Conservation (phyloP, 2,113 vertebrate species). For the Rhombomys opimus region DNA sequence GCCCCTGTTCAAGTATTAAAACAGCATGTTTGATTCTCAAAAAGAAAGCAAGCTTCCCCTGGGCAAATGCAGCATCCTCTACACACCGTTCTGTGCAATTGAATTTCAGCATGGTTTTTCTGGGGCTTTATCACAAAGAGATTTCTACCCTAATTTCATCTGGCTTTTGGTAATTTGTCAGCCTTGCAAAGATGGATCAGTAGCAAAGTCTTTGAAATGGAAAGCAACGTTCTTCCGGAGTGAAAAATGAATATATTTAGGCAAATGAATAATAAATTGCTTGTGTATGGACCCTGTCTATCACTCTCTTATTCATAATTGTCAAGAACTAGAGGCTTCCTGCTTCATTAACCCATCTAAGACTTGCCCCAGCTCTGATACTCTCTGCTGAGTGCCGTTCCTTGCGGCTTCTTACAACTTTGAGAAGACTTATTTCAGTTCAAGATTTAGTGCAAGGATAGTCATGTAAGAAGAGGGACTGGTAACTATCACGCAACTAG, state of each 20-base stretch:
- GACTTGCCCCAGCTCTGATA: background rate
- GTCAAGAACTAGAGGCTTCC: background rate
- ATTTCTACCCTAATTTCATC: conserved; percentile 42
- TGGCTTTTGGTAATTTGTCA: conserved; percentile 49
- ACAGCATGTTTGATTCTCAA: background rate
- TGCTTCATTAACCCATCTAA: background rate
- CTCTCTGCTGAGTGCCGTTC: background rate
- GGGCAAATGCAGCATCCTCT: background rate
- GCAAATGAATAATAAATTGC: background rate
- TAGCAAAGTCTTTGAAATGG: conserved; percentile 27
- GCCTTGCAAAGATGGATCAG: conserved; percentile 15
- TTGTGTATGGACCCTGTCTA: background rate
- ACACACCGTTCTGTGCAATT: background rate
- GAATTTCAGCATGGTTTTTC: conserved; percentile 38
- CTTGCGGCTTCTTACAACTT: background rate
- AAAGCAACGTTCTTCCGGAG: background rate
- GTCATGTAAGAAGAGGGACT: background rate
- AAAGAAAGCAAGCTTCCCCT: conserved; percentile 13
- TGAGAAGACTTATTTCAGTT: background rate
- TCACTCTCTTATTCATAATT: background rate
- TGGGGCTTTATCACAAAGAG: conserved; percentile 29
- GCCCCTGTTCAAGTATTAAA: conserved; percentile 32
- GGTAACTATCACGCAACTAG: accelerated
- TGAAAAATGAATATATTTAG: conserved; percentile 25
- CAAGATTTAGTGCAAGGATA: background rate